Evolutionary conservation across 1,140 invertebrate species (phyloP), one percentile per base, ranked within the genome.

Genomic region (Penaeus indicus): DNA sequence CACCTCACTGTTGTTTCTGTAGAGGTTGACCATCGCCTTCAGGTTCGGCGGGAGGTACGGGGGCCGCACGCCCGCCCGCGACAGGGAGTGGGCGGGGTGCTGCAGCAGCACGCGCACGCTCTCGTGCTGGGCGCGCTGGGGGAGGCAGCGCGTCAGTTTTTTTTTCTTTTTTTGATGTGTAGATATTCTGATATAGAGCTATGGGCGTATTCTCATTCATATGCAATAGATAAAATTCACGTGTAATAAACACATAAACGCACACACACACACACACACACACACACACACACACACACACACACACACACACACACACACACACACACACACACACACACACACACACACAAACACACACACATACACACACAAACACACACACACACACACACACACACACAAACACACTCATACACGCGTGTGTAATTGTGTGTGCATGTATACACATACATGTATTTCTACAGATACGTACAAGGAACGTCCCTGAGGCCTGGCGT

Each of bases 41-140:
- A 91, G 86, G 22, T 86, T 88, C 27, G 90, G 90, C n/a, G 88
- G 88, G 19, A 91, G 90, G 86, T 88, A 91, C 5, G 90, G 90
- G 3, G 86, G 86, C 0, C 90, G 77, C 13, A 91, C 89, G 1
- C 89, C 83, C 7, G 90, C 89, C 25, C 84, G 77, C 25, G 82
- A 38, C 32, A 91, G 86, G 67, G 90, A 91, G 81, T 90, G 88
- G 54, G 80, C 77, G 19, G 90, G 89, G 27, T 90, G 86, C 42
- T 88, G 88, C 8, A 90, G 84, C 38, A 90, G 61, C 47, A 90
- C 79, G 54, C 85, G 62, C 18, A 91, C 90, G 61, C 90, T 90
- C 77, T 91, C 90, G 61, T 91, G 90, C 42, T 91, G 90, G 21
- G 86, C 82, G n/a, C 85, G 67, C 90, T 91, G 88, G 21, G n/a